These are phyloP conservation scores for Chelonia mydas DNA, from an alignment of 2,797 vertebrate species.

Conservation along the genomic window DNA sequence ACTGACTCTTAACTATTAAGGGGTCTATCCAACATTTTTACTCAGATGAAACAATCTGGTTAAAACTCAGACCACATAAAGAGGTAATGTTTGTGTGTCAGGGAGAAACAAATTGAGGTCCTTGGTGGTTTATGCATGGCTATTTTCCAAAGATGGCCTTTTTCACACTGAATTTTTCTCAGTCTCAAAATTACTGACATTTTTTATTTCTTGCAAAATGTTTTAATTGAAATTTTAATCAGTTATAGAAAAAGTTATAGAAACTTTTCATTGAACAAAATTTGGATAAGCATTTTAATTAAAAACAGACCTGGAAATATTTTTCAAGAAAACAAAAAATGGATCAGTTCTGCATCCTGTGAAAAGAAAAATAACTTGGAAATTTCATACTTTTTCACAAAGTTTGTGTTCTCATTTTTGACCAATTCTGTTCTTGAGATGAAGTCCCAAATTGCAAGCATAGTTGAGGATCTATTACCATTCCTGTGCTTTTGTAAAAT, in stretches of 20 bases:
- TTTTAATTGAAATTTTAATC: not conserved
- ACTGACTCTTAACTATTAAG: too few species aligned
- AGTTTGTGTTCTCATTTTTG: not conserved
- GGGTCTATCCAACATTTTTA: too few species aligned
- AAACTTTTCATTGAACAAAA: not conserved
- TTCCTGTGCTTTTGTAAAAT: not conserved
- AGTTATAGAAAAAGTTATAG: too few species aligned
- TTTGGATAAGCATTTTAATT: too few species aligned
- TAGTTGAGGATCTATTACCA: not conserved
- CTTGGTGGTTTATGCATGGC: too few species aligned
- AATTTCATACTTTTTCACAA: not conserved
- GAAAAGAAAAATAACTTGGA: not conserved
- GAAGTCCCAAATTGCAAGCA: not conserved
- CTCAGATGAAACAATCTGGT: too few species aligned
- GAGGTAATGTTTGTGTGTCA: too few species aligned
- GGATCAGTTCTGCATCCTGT: not conserved
- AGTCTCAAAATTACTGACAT: not conserved
- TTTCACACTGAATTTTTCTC: not conserved
- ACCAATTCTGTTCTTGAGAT: not conserved
- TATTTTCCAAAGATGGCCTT: not conserved
- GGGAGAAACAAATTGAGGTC: too few species aligned
- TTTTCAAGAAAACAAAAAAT: not conserved
- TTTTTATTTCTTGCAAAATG: not conserved
- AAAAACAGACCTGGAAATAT: not conserved
- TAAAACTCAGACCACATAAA: too few species aligned